These are phyloP conservation scores for Drosophila subpulchrella DNA, from an alignment of 1,140 invertebrate species.

Conservation along the genomic window DNA sequence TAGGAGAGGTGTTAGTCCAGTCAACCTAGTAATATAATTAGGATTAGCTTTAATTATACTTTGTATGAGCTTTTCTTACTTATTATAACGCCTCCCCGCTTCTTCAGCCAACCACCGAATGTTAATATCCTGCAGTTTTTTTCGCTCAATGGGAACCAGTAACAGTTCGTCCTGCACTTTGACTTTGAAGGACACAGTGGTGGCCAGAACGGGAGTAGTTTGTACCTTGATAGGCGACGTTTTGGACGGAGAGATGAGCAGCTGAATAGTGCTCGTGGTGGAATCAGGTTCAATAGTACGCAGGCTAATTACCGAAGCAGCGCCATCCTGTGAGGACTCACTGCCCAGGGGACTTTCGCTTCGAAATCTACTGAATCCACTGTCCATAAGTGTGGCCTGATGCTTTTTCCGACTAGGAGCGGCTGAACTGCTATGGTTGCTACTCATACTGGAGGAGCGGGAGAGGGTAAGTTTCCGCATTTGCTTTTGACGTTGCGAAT, in stretches of 20 bases:
- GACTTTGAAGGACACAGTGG: slow-evolving; percentile 86
- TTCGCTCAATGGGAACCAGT: slow-evolving; percentile 87
- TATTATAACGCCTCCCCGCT: slow-evolving; percentile 89
- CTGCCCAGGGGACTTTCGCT: slow-evolving; percentile 85
- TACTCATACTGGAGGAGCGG: slow-evolving; percentile 61
- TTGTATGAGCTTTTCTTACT: slow-evolving; percentile 84
- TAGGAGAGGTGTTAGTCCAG: slow-evolving; percentile 87
- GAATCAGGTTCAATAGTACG: slow-evolving; percentile 81
- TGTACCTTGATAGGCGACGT: slow-evolving; percentile 71
- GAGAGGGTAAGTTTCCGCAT: slow-evolving; percentile 55
- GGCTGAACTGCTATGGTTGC: slow-evolving; percentile 39
- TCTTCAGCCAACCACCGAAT: slow-evolving; percentile 90
- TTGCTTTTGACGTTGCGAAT: slow-evolving; percentile 62
- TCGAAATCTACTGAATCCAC: slow-evolving; percentile 78
- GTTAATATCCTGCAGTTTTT: slow-evolving; percentile 86
- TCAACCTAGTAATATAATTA: slow-evolving; percentile 85
- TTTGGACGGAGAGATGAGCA: slow-evolving; percentile 69
- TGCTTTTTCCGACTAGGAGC: slow-evolving; percentile 43
- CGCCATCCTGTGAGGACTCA: slow-evolving; percentile 60
- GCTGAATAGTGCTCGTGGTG: slow-evolving; percentile 71
- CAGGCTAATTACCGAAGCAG: slow-evolving; percentile 41
- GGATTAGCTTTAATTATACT: not conserved
- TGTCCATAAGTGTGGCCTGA: slow-evolving; percentile 75
- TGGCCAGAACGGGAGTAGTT: slow-evolving; percentile 52
- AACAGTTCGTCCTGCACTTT: slow-evolving; percentile 88